Conservation (phyloP, 2,113 vertebrate genomes). For the Martes martes region DNA sequence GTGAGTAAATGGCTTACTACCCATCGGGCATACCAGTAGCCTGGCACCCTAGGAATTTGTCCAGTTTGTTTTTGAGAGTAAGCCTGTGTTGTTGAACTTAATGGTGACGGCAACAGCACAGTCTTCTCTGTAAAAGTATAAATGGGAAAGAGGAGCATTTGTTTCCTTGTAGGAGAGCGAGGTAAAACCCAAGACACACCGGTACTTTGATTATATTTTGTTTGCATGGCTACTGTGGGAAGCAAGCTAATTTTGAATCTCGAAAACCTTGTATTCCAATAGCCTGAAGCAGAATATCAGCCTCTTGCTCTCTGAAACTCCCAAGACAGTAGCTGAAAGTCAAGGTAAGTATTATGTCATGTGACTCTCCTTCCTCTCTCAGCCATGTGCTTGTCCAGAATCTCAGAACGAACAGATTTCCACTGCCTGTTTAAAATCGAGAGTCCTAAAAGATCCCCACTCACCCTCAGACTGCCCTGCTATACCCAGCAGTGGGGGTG, state of each 20-base stretch:
- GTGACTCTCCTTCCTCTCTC: neutral
- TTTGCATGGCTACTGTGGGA: neutral
- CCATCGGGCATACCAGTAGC: neutral
- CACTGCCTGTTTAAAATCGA: neutral
- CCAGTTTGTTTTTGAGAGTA: neutral
- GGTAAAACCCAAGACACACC: neutral
- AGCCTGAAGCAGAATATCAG: constrained; percentile 71
- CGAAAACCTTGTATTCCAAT: neutral
- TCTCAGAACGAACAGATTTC: neutral
- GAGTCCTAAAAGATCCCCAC: neutral
- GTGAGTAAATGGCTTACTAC: neutral
- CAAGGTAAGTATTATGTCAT: neutral
- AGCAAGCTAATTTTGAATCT: constrained; percentile 8
- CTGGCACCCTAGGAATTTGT: neutral
- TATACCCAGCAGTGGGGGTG: neutral
- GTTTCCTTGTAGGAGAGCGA: neutral
- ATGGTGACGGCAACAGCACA: neutral
- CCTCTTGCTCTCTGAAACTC: constrained; percentile 3
- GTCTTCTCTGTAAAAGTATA: neutral
- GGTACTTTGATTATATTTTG: neutral
- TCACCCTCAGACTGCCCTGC: neutral
- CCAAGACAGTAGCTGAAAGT: neutral
- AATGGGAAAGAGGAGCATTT: neutral
- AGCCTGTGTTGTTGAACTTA: neutral
- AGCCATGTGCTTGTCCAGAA: neutral